Evolutionary conservation across 2,888 invertebrate genomes (phyloP).

Genomic region (Hirtodrosophila duncani): DNA sequence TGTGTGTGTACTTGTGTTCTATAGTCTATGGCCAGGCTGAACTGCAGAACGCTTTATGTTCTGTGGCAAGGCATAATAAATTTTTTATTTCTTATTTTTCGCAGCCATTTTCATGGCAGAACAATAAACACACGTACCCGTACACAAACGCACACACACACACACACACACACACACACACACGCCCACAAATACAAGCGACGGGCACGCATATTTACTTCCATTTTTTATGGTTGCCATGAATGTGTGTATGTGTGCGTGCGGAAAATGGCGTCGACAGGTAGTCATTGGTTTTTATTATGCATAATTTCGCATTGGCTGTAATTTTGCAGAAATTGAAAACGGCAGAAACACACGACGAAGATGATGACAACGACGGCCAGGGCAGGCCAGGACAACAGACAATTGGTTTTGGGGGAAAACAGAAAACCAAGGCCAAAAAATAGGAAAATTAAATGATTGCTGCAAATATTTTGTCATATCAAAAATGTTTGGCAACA

Average conservation of each 20-base stretch:
- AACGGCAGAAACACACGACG: slow-evolving; percentile 51
- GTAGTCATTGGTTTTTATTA: slow-evolving; percentile 70
- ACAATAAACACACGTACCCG: slow-evolving; percentile 48
- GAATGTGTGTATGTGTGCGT: slow-evolving; percentile 23
- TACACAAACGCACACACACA: slow-evolving; percentile 1
- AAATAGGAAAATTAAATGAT: slow-evolving; percentile 38
- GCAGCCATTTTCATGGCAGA: slow-evolving; percentile 56
- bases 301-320: slow-evolving; percentile 71
- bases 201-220: slow-evolving; percentile 46
- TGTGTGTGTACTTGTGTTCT: slow-evolving; percentile 7
- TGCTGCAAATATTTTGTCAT: slow-evolving; percentile 56
- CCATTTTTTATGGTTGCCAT: slow-evolving; percentile 56
- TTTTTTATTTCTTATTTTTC: slow-evolving; percentile 66
- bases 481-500: slow-evolving; percentile 42
- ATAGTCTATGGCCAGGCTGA: slow-evolving; percentile 11
- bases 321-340: slow-evolving; percentile 70
- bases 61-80: slow-evolving; percentile 46
- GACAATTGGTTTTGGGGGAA: slow-evolving; percentile 2
- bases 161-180: too few species aligned
- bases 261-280: slow-evolving; percentile 62
- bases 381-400: neutral
- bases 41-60: slow-evolving; percentile 33
- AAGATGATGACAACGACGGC: neutral
- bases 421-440: slow-evolving; percentile 14
- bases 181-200: slow-evolving; percentile 6